Evolutionary conservation across 2,797 vertebrate genomes (phyloP), one percentile per base, ranked within the genome.

Genomic region (Pseudochaenichthys georgianus): DNA sequence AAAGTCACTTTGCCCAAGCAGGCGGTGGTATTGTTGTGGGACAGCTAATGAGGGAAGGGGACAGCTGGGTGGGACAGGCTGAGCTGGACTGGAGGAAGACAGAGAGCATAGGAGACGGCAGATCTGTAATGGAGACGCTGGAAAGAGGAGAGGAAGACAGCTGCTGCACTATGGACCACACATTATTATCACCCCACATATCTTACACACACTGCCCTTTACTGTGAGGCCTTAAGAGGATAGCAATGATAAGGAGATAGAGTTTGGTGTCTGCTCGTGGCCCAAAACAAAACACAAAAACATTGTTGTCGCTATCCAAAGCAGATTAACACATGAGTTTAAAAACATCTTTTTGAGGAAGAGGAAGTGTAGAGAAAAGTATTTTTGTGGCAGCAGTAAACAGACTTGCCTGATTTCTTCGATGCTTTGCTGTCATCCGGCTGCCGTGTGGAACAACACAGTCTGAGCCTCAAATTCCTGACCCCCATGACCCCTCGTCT

Each of bases 11-110:
- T 86, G 65, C 67, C 13, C 13, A 41, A 28, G 70, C 62, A 73
- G 72, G 76, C 75, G 8, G 69, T 17, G 31, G 42, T 65, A 63
- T 63, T 34, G 43, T 38, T 74, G 64, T 72, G 77, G 70, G 80
- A 74, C 76, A 45, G 50, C 67, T 82, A 85, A 80, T 87, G 89
- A 93, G 78, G 80, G 87, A 91, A 81, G 55, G 80, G 85, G 87
- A 92, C 93, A 94, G 91, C 93, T 94, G 93, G 80, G 53, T 38
- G 55, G 77, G 81, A 82, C 62, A 17, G 63, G 62, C 64, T 31
- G 59, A 68, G 68, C 42, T 23, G 52, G 55, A 86, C 76, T 31
- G 61, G 71, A 82, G 78, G 78, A 68, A 73, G 73, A 73, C 66
- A 7, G 70, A 74, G 67, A 66, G 47, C 64, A 68, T 71, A 53